These are phyloP conservation scores for Caenorhabditis zanzibari DNA, from an alignment of 2,888 invertebrate species.

Conservation along the genomic window DNA sequence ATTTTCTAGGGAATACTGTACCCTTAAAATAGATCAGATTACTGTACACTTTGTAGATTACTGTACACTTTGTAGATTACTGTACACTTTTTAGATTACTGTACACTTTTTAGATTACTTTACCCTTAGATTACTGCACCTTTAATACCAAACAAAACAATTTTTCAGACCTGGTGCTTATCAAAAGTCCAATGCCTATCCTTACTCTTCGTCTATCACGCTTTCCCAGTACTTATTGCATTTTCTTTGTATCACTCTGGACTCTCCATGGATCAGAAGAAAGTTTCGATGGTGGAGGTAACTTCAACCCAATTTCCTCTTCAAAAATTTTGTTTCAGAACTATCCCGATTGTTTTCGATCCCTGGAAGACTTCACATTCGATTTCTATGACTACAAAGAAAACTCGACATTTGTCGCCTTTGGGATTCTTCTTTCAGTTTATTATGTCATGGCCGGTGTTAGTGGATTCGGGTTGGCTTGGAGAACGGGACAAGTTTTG, in stretches of 20 bases:
- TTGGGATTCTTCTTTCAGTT: conserved; percentile 41
- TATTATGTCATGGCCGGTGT: conserved; percentile 51
- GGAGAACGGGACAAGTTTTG: conserved; percentile 49
- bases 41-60: no score
- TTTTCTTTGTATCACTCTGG: conserved; percentile 50
- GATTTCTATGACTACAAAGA: conserved; percentile 49
- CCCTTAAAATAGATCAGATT: no score
- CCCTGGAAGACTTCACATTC: conserved; percentile 52
- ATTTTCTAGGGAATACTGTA: not conserved
- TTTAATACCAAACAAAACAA: not conserved
- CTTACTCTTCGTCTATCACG: conserved; percentile 30
- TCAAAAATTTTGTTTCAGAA: conserved; percentile 29
- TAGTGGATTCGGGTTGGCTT: conserved; percentile 35
- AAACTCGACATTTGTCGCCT: conserved; percentile 47
- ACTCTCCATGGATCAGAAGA: conserved; percentile 34
- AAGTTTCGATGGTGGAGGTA: conserved; percentile 9
- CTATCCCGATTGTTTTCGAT: conserved; percentile 44
- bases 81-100: no score
- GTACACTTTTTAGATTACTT: no score
- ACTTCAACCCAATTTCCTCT: not conserved
- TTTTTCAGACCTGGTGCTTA: conserved; percentile 32
- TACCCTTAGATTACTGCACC: no score
- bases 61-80: no score
- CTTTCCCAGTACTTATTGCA: conserved; percentile 44
- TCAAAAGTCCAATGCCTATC: conserved; percentile 15